Evolutionary conservation across 2,888 invertebrate genomes (phyloP).

Genomic region (Saturnia japonica): DNA sequence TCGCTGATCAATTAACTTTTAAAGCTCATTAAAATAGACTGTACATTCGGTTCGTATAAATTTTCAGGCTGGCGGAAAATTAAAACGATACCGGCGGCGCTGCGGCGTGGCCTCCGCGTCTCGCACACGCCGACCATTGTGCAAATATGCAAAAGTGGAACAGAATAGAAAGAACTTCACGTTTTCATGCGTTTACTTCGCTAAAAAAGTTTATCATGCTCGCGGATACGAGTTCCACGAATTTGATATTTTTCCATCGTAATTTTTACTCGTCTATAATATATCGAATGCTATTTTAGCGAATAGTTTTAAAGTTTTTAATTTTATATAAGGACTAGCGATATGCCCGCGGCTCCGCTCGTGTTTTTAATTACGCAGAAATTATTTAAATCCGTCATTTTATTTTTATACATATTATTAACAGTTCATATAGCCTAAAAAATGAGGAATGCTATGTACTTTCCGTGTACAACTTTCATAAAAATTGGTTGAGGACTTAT

Average conservation of each 20-base stretch:
- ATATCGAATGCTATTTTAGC: neutral
- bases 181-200: conserved; percentile 62
- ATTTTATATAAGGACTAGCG: too few species aligned
- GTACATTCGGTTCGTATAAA: conserved; percentile 76
- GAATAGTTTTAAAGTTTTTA: neutral
- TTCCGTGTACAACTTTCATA: too few species aligned
- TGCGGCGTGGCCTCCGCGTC: conserved; percentile 26
- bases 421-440: too few species aligned
- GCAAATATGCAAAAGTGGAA: conserved; percentile 61
- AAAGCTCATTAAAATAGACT: conserved; percentile 81
- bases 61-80: conserved; percentile 77
- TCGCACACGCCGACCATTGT: conserved; percentile 44
- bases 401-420: too few species aligned
- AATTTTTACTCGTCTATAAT: conserved; percentile 26
- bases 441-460: too few species aligned
- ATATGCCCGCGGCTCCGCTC: too few species aligned
- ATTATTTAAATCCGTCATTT: too few species aligned
- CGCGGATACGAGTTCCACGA: conserved; percentile 43
- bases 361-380: too few species aligned
- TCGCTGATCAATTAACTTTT: conserved; percentile 76
- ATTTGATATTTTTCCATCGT: conserved; percentile 38
- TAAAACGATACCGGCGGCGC: conserved; percentile 77
- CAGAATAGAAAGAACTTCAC: conserved; percentile 59
- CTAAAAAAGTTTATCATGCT: conserved; percentile 60
- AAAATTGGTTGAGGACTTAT: too few species aligned